phyloP scores from a whole-genome alignment of 2,113 vertebrate genomes.

The Anguilla japonica region DNA sequence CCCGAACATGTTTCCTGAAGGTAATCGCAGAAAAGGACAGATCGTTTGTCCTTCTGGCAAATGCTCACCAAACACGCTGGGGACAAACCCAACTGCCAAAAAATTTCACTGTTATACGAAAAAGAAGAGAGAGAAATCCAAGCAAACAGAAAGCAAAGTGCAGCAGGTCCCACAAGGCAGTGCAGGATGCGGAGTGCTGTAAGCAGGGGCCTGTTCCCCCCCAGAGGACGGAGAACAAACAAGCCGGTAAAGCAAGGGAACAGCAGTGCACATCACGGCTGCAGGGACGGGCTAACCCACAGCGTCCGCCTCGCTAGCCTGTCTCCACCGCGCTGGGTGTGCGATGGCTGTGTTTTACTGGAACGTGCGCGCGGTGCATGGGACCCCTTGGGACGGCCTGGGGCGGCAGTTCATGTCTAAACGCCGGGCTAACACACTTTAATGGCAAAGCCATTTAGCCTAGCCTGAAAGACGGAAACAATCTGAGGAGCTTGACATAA shows the following conservation, averaged over 20 bases:
- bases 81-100: neutral
- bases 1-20: neutral
- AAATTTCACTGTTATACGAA: neutral
- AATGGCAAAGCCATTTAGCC: slow-evolving; percentile 38
- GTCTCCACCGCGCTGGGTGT: neutral
- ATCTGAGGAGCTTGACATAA: neutral
- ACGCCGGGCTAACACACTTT: slow-evolving; percentile 4
- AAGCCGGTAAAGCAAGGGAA: neutral
- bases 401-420: neutral
- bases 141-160: neutral
- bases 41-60: neutral
- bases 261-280: neutral
- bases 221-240: neutral
- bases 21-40: neutral
- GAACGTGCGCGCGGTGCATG: neutral
- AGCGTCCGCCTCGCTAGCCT: neutral
- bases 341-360: neutral
- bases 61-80: neutral
- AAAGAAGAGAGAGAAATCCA: neutral
- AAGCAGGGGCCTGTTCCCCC: neutral
- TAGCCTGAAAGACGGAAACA: neutral
- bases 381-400: neutral
- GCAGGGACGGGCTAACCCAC: neutral
- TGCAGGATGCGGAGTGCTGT: neutral
- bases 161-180: neutral